phyloP scores from a whole-genome alignment of 2,113 vertebrate genomes.

The Aptenodytes patagonicus region DNA sequence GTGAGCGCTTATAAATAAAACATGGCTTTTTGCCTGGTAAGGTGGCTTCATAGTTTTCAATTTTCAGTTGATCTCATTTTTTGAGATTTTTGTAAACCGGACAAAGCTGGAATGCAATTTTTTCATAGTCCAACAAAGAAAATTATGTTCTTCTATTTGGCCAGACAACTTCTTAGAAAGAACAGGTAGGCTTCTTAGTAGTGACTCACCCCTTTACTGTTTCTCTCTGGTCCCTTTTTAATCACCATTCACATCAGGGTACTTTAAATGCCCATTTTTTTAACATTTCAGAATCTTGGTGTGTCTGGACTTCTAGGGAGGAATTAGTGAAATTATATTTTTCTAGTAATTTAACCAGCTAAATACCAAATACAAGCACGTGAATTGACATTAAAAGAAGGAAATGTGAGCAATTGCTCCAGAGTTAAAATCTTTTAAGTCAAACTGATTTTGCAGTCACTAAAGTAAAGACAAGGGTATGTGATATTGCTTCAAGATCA shows the following conservation, averaged over 20 bases:
- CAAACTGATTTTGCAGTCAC: neutral
- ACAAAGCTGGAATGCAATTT: neutral
- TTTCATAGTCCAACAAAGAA: neutral
- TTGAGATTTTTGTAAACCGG: neutral
- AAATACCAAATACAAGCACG: neutral
- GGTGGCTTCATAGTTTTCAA: neutral
- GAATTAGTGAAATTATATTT: neutral
- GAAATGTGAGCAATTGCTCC: neutral
- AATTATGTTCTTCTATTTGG: neutral
- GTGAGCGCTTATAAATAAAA: neutral
- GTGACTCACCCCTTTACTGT: neutral
- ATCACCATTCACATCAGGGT: neutral
- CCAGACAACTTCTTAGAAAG: neutral
- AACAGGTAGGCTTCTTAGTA: neutral
- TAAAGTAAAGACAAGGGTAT: neutral
- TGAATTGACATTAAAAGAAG: neutral
- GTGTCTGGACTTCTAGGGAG: neutral
- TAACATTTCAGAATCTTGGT: neutral
- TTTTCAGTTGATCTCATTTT: neutral
- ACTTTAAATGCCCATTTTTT: neutral
- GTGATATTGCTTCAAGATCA: neutral
- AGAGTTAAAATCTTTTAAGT: neutral
- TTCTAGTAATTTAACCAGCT: neutral
- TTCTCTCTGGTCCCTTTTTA: neutral
- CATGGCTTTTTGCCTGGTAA: neutral